phyloP scores from a whole-genome alignment of 1,140 invertebrate species.

The Mamestra configurata region DNA sequence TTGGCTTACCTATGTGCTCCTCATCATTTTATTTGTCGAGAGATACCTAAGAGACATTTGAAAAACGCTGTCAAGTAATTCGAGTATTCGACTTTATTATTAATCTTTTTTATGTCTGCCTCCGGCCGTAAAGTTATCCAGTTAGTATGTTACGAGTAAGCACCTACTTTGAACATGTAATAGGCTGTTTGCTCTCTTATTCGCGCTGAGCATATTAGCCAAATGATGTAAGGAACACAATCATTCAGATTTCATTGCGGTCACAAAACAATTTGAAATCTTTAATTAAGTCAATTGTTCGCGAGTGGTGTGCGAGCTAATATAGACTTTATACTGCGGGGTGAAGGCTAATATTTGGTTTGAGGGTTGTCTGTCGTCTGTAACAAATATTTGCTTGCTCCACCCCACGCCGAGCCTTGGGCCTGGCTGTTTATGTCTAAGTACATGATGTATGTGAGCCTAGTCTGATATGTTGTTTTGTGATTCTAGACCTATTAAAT shows the following conservation, averaged over 20 bases:
- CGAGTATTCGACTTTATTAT: neutral
- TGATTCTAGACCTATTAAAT: neutral
- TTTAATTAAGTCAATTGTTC: slow-evolving; percentile 46
- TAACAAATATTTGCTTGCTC: slow-evolving; percentile 53
- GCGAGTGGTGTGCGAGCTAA: slow-evolving; percentile 5
- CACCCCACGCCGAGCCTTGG: slow-evolving; percentile 32
- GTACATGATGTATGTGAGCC: slow-evolving; percentile 16
- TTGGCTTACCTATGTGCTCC: neutral
- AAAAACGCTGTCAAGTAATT: slow-evolving; percentile 9
- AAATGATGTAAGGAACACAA: slow-evolving; percentile 1
- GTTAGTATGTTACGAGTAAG: neutral
- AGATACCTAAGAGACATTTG: neutral
- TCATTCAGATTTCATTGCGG: slow-evolving; percentile 19
- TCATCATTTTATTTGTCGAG: slow-evolving; percentile 31
- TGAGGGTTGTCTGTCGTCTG: slow-evolving; percentile 25
- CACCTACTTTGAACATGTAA: slow-evolving; percentile 9
- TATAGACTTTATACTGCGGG: slow-evolving; percentile 41
- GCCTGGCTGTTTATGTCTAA: slow-evolving; percentile 37
- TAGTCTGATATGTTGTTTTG: neutral
- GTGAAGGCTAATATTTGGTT: slow-evolving; percentile 34
- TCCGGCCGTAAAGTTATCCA: neutral
- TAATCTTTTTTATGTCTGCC: neutral
- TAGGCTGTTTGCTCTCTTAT: neutral
- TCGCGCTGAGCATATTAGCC: neutral
- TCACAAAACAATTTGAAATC: slow-evolving; percentile 39